A percentile compares a stretch with the other conserved stretches of the same genome.
Conservation (phyloP, 2,797 vertebrate species). For the Alexandromys oeconomus region DNA sequence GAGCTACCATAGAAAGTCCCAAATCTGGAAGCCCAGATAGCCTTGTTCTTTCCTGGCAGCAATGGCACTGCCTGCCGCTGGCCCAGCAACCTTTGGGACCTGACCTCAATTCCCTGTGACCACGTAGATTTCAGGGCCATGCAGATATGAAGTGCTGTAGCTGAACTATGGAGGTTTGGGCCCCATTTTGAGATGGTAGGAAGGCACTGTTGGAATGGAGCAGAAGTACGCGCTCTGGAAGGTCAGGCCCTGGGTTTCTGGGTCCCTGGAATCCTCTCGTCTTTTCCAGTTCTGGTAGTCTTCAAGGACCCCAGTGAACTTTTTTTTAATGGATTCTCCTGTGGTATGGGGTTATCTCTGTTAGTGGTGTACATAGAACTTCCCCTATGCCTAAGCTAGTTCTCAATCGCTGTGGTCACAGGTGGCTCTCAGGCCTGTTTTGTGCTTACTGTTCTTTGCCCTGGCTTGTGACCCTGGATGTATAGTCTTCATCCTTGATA, state of each 20-base stretch:
- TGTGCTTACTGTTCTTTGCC: not conserved
- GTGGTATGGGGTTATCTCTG: not conserved
- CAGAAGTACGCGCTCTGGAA: not conserved
- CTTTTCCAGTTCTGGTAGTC: slow-evolving; percentile 13
- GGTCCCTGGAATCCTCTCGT: not conserved
- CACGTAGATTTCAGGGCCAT: not conserved
- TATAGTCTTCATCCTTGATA: slow-evolving; percentile 38
- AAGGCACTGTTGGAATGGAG: not conserved
- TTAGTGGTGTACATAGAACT: not conserved
- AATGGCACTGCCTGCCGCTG: not conserved
- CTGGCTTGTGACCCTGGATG: not conserved
- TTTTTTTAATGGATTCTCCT: not conserved
- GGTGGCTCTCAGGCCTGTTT: not conserved
- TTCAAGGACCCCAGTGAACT: not conserved
- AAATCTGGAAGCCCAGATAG: not conserved
- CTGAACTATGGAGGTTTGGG: slow-evolving; percentile 27
- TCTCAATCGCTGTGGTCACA: not conserved
- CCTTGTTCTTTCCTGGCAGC: not conserved
- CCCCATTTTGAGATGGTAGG: not conserved
- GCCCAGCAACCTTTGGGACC: not conserved
- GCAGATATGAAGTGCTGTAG: not conserved
- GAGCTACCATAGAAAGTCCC: not conserved
- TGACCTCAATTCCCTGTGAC: not conserved
- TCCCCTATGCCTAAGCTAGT: not conserved
- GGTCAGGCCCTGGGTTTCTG: not conserved